Conservation (phyloP, 2,113 vertebrate species). For the Perca fluviatilis region DNA sequence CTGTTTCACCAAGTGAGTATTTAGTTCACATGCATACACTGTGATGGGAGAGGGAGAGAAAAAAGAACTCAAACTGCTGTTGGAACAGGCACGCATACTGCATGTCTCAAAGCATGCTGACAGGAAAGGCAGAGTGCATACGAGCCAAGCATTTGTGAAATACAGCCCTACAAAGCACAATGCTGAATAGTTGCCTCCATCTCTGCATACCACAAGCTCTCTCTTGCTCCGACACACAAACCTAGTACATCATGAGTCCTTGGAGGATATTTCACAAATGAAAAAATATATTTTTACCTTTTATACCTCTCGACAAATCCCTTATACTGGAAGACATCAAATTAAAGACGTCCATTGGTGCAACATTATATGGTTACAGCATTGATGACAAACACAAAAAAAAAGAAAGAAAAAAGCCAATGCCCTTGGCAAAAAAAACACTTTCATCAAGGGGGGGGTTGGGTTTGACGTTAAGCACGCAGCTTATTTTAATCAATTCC, state of each 20-base stretch:
- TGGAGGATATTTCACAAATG: neutral
- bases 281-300: neutral
- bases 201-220: neutral
- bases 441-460: conserved; percentile 22
- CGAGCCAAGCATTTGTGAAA: conserved; percentile 23
- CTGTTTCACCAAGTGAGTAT: conserved; percentile 34
- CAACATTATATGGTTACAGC: neutral
- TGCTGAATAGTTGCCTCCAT: conserved; percentile 9
- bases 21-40: conserved; percentile 19
- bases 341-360: no score
- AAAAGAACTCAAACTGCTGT: conserved; percentile 39
- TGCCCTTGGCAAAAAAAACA: neutral
- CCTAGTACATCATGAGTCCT: neutral
- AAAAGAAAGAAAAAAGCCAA: neutral
- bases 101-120: conserved; percentile 1
- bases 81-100: conserved; percentile 12
- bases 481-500: conserved; percentile 60
- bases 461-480: conserved; percentile 3
- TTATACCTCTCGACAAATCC: no score
- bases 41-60: neutral
- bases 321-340: no score
- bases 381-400: neutral
- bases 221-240: neutral
- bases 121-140: conserved; percentile 15
- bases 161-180: neutral